Conservation (phyloP, 1,140 invertebrate species). For the Battus philenor region DNA sequence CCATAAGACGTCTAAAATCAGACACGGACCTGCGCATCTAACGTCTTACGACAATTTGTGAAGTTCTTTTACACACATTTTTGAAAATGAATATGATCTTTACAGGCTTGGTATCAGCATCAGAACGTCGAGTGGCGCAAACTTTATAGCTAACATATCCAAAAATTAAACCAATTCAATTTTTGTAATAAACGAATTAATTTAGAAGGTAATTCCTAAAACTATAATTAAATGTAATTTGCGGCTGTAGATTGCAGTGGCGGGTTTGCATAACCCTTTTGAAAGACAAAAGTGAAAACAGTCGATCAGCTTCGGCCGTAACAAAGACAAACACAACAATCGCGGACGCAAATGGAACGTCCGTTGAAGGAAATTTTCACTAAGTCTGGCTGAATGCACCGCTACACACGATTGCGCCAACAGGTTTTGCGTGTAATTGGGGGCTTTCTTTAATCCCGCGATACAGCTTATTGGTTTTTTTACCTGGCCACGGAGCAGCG, state of each 20-base stretch:
- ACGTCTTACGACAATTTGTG: too few species aligned
- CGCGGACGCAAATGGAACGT: not conserved
- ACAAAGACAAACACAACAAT: conserved; percentile 2
- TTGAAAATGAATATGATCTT: too few species aligned
- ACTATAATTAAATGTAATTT: too few species aligned
- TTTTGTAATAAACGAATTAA: too few species aligned
- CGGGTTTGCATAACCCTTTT: conserved; percentile 5
- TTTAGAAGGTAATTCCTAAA: too few species aligned
- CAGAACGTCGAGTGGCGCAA: too few species aligned
- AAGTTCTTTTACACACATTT: too few species aligned
- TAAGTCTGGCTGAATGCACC: conserved; percentile 27
- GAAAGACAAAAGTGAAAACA: not conserved
- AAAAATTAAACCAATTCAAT: too few species aligned
- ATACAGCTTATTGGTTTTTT: conserved; percentile 3
- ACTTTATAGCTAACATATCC: too few species aligned
- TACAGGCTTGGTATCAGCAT: too few species aligned
- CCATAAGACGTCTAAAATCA: too few species aligned
- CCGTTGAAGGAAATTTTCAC: conserved; percentile 20
- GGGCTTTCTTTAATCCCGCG: conserved; percentile 26
- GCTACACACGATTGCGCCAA: conserved; percentile 21
- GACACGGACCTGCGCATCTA: too few species aligned
- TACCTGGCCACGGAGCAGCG: not conserved
- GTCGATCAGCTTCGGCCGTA: not conserved
- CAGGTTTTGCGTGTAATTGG: conserved; percentile 20
- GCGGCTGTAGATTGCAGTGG: not conserved